A percentile compares a stretch with the other conserved stretches of the same genome.
phyloP scores from a whole-genome alignment of 2,888 invertebrate genomes.

The Bugula neritina region DNA sequence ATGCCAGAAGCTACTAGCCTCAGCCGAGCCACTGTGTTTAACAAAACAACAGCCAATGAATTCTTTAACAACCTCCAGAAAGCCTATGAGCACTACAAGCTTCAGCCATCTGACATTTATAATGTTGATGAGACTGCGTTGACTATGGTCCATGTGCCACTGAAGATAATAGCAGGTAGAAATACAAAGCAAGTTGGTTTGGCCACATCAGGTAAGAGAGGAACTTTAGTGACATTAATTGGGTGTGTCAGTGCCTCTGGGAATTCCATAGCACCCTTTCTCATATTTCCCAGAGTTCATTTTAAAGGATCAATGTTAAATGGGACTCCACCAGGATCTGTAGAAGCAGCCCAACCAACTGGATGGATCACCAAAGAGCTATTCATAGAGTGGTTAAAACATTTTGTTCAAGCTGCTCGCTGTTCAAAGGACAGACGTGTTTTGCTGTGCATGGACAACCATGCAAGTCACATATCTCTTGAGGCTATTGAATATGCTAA shows the following conservation, averaged over 20 bases:
- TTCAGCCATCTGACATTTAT: background rate
- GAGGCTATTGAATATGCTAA: conserved; percentile 37
- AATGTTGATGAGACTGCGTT: no score
- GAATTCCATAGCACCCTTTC: conserved; percentile 33
- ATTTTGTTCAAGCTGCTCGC: conserved; percentile 44
- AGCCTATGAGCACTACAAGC: background rate
- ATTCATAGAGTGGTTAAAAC: conserved; percentile 40
- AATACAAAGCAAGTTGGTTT: background rate
- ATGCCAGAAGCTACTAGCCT: no score
- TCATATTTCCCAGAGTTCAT: conserved; percentile 39
- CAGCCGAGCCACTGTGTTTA: no score
- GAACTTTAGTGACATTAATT: conserved; percentile 31
- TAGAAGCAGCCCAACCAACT: conserved; percentile 37
- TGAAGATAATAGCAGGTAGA: background rate
- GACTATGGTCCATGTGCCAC: background rate
- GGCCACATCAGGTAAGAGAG: conserved; percentile 32
- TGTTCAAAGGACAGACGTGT: conserved; percentile 34
- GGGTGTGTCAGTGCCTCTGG: conserved; percentile 34
- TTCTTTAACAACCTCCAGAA: no score
- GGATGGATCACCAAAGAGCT: conserved; percentile 40
- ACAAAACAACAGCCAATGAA: no score
- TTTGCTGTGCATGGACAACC: conserved; percentile 38
- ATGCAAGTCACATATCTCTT: conserved; percentile 35
- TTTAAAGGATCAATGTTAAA: conserved; percentile 39
- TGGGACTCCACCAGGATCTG: conserved; percentile 41